Conservation (phyloP, 2,888 invertebrate genomes). For the Drosophila kanekoi region DNA sequence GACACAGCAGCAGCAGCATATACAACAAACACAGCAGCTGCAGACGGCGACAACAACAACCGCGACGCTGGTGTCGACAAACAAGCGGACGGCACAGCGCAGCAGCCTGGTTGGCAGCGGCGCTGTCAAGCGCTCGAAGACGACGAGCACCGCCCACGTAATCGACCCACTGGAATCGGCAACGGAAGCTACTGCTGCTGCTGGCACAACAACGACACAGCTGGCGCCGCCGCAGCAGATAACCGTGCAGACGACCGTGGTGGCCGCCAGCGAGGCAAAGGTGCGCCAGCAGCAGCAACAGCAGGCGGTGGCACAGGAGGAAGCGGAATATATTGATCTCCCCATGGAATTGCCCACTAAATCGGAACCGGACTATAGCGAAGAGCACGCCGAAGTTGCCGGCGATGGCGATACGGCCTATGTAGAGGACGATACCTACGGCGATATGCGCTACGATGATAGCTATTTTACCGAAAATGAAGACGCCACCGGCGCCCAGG, state of each 20-base stretch:
- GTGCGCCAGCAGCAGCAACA: constrained; percentile 65
- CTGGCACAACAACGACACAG: constrained; percentile 80
- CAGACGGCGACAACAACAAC: constrained; percentile 77
- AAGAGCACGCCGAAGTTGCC: constrained; percentile 88
- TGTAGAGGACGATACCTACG: constrained; percentile 89
- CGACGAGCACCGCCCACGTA: constrained; percentile 34
- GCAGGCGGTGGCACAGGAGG: constrained; percentile 73
- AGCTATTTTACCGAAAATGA: constrained; percentile 85
- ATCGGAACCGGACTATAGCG: constrained; percentile 89
- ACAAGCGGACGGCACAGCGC: constrained; percentile 84
- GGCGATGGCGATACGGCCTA: constrained; percentile 88
- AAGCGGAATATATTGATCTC: constrained; percentile 85
- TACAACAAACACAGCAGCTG: constrained; percentile 71
- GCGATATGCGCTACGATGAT: constrained; percentile 87
- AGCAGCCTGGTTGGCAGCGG: constrained; percentile 74
- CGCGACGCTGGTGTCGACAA: constrained; percentile 80
- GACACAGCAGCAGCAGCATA: constrained; percentile 61
- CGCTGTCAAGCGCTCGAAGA: constrained; percentile 81
- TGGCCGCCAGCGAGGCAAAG: constrained; percentile 49
- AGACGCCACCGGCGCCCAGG: constrained; percentile 78
- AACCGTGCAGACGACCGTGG: constrained; percentile 69
- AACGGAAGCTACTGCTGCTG: constrained; percentile 86
- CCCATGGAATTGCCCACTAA: constrained; percentile 87
- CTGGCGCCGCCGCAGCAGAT: constrained; percentile 59
- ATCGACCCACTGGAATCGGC: constrained; percentile 87